Conservation (phyloP, 2,888 invertebrate species). For the Seira sanloemensis region DNA sequence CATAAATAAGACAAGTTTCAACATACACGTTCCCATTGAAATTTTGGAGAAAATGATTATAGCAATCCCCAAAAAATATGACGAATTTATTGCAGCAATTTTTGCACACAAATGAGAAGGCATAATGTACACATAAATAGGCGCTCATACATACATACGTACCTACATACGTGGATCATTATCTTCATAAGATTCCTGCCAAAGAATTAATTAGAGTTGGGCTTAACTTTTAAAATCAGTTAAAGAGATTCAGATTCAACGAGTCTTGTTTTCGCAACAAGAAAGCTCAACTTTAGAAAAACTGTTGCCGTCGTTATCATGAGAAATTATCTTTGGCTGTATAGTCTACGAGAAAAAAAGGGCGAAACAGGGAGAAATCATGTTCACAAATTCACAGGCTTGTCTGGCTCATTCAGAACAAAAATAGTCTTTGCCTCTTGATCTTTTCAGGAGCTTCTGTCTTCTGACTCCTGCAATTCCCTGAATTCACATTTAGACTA, state of each 20-base stretch:
- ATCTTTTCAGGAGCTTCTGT: neutral
- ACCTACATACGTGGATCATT: neutral
- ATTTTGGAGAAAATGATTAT: neutral
- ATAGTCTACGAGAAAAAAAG: neutral
- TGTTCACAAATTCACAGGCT: neutral
- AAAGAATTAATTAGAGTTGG: slow-evolving; percentile 27
- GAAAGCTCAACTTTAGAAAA: neutral
- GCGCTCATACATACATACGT: neutral
- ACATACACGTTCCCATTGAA: neutral
- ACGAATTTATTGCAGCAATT: neutral
- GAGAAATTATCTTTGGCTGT: neutral
- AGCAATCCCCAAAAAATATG: neutral
- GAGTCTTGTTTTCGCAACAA: neutral
- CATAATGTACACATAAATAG: neutral
- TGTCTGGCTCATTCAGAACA: neutral
- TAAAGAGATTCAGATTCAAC: neutral
- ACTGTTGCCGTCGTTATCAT: neutral
- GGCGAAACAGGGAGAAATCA: neutral
- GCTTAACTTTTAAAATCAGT: neutral
- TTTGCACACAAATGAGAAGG: neutral
- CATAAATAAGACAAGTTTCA: neutral
- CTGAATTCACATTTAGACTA: too few relatives aligned
- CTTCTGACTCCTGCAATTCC: too few relatives aligned
- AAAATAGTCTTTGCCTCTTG: neutral
- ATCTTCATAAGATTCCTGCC: slow-evolving; percentile 6